Base-by-base conservation (phyloP, 2,113 vertebrate species). In the Zapornia atra region DNA sequence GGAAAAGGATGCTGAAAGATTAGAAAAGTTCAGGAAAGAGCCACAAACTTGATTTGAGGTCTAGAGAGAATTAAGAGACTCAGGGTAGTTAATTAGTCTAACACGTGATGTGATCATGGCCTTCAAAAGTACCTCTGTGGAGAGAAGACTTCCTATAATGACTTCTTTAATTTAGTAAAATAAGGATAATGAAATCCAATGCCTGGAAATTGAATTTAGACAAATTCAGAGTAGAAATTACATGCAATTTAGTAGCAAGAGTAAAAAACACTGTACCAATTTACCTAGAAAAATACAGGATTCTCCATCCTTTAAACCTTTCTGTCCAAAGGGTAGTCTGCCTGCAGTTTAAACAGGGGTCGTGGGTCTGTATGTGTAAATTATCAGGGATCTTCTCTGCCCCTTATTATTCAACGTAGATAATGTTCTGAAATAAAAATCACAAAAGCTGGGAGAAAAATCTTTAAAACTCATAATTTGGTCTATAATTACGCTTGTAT, bases 221-320 rank as follows among this genome's bases (percentile, higher is more conserved):
- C 85, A 94, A 97, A 97, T 96, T 96, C 85, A 93, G 85, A 92
- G 60, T 63, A 92, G 96, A 94, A 96, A 96, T 96, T 75, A 92
- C 51, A 71, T 93, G 64, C 46, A 94, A 94, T 94, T 94, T 78
- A 83, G 60, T 60, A 83, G 29, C 64, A 90, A 92, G 79, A 83
- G 34, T 85, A 92, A 92, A 85, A 93, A 95, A 14, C 56, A 88
- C 34, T 78, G 42, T 46, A 86, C 59, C 42, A 75, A 70, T 88
- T 88, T 94, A 60, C 68, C 51, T 71, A 94, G 72, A 94, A 96
- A 90, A 92, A 83, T 66, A 56, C 24, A 86, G 38, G 40, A 38
- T 77, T 70, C 14, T 93, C 15, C 59, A 68, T 61, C 24, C 24
- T 80, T 83, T 86, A 85, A 82, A 92, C 5, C 51, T 73, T 86